Evolutionary conservation across 2,888 invertebrate species (phyloP).

Genomic region (Hetaerina titia): DNA sequence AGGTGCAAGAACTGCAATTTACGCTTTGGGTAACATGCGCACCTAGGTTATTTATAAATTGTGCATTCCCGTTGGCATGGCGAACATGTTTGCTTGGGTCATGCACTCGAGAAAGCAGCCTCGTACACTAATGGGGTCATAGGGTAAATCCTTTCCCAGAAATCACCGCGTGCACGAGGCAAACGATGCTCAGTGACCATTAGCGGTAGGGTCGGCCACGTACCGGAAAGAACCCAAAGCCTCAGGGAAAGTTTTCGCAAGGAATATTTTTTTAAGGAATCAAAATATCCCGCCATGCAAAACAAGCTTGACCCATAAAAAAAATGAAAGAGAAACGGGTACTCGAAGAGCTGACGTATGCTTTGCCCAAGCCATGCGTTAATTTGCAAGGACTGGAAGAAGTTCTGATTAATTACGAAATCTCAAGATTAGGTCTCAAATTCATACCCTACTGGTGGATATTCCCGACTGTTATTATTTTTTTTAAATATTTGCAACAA

Average conservation of each 20-base stretch:
- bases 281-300: background rate
- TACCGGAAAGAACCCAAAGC: background rate
- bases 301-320: constrained; percentile 26
- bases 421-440: background rate
- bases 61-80: background rate
- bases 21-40: background rate
- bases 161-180: background rate
- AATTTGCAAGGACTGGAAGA: background rate
- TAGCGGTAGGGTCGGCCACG: background rate
- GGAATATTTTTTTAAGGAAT: constrained; percentile 6
- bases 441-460: background rate
- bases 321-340: background rate
- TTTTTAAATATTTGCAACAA: background rate
- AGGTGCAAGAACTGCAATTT: background rate
- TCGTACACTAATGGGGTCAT: constrained; percentile 9
- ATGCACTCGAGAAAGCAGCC: constrained; percentile 12
- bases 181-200: background rate
- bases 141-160: constrained; percentile 24
- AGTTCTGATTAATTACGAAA: background rate
- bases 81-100: constrained; percentile 18
- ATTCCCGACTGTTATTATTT: background rate
- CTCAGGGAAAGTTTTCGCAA: constrained; percentile 14
- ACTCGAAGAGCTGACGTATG: background rate
- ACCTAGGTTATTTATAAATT: background rate
- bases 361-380: background rate